A percentile compares a stretch with the other conserved stretches of the same genome.
Conservation (phyloP, 2,113 vertebrate genomes). For the Bujurquina vittata region DNA sequence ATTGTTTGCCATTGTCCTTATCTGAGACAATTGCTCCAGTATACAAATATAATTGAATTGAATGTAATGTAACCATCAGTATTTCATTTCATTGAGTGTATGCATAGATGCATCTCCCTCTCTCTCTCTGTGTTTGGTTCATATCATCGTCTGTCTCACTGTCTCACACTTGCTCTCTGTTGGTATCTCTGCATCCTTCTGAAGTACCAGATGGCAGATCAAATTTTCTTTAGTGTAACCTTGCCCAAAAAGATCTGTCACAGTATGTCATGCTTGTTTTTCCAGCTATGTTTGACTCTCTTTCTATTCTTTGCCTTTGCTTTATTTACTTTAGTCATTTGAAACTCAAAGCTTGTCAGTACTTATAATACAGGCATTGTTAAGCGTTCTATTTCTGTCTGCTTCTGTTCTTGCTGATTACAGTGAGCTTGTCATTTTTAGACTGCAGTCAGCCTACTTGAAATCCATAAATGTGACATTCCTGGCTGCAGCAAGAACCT, state of each 20-base stretch:
- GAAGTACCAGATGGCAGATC: slow-evolving; percentile 59
- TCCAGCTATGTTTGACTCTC: background rate
- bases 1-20: too few species aligned
- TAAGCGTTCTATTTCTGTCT: background rate
- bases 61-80: background rate
- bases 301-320: background rate
- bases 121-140: background rate
- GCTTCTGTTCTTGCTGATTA: background rate
- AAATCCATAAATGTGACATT: background rate
- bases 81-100: background rate
- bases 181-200: slow-evolving; percentile 23
- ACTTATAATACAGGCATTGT: slow-evolving; percentile 17
- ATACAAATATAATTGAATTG: too few species aligned
- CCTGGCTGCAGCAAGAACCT: too few species aligned
- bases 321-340: background rate
- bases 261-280: slow-evolving; percentile 23
- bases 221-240: slow-evolving; percentile 64
- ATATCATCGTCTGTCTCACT: slow-evolving; percentile 17
- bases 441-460: background rate
- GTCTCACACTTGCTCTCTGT: background rate
- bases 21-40: too few species aligned
- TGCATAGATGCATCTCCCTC: background rate
- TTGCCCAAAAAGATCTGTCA: slow-evolving; percentile 53
- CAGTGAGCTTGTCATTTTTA: background rate
- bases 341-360: background rate